Evolutionary conservation across 2,888 invertebrate species (phyloP).

Genomic region (Anthophora plumipes): DNA sequence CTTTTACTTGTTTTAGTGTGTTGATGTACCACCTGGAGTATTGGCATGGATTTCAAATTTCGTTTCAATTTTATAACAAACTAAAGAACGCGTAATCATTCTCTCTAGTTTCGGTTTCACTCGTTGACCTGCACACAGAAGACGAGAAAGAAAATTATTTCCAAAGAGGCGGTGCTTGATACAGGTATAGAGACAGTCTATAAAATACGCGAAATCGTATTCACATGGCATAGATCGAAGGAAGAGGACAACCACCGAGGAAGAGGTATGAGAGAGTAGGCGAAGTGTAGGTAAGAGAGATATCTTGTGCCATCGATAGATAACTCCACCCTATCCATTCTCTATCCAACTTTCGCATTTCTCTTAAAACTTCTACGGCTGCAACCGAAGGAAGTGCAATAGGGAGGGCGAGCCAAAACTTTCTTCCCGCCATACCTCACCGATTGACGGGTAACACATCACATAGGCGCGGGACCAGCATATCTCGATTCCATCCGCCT

Average conservation of each 20-base stretch:
- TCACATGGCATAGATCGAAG: conserved; percentile 29
- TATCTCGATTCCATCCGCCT: conserved; percentile 34
- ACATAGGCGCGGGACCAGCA: conserved; percentile 73
- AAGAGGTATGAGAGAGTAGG: conserved; percentile 23
- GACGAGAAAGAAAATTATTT: conserved; percentile 23
- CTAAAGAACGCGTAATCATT: conserved; percentile 22
- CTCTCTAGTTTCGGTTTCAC: conserved; percentile 10
- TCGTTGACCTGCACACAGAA: not conserved
- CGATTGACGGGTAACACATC: conserved; percentile 82
- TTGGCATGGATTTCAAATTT: too few species aligned
- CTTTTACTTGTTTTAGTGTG: too few species aligned
- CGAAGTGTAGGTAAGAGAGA: conserved; percentile 58
- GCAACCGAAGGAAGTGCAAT: conserved; percentile 64
- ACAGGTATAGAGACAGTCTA: conserved; percentile 4
- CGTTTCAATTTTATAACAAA: not conserved
- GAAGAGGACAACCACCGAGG: not conserved
- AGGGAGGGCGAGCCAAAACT: conserved; percentile 76
- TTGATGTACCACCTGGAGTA: too few species aligned
- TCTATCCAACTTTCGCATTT: conserved; percentile 83
- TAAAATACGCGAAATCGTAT: conserved; percentile 35
- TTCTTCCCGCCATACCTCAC: conserved; percentile 80
- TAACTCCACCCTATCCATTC: conserved; percentile 83
- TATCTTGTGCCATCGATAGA: conserved; percentile 79
- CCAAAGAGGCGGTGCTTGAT: not conserved
- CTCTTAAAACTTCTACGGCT: conserved; percentile 81